Conservation (phyloP, 1,140 invertebrate species). For the Drosophila seguyi region DNA sequence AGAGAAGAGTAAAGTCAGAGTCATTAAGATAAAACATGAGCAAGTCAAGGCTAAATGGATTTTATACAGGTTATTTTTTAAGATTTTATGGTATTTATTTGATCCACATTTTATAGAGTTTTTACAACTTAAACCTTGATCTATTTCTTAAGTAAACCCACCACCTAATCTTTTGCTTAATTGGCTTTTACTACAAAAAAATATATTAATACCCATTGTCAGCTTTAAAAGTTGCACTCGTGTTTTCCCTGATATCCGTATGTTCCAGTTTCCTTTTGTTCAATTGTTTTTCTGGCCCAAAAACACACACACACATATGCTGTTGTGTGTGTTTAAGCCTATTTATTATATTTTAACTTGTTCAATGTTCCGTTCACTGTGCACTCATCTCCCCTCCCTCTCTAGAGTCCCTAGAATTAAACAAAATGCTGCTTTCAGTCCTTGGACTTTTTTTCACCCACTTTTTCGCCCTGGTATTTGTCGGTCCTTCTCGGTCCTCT, state of each 20-base stretch:
- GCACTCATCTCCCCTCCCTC: background rate
- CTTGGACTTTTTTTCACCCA: background rate
- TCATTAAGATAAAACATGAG: background rate
- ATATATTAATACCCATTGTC: background rate
- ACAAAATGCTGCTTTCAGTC: conserved; percentile 23
- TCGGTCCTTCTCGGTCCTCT: background rate
- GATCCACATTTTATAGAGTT: background rate
- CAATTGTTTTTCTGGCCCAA: background rate
- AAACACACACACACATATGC: conserved; percentile 4
- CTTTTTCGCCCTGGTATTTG: conserved; percentile 9
- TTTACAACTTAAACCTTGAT: background rate
- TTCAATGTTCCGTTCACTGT: conserved; percentile 72
- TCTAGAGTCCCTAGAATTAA: conserved; percentile 9
- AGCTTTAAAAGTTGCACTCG: conserved; percentile 6
- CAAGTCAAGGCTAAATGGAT: background rate
- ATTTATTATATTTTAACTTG: conserved; percentile 81
- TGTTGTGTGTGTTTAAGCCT: conserved; percentile 44
- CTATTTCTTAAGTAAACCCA: background rate
- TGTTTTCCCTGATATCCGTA: background rate
- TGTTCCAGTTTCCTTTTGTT: conserved; percentile 2
- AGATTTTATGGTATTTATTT: background rate
- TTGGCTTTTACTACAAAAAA: background rate
- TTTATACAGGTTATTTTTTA: background rate
- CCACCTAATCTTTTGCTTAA: background rate
- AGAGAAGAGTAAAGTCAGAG: background rate